Conservation (phyloP, 2,113 vertebrate species). For the Prolemur simus region DNA sequence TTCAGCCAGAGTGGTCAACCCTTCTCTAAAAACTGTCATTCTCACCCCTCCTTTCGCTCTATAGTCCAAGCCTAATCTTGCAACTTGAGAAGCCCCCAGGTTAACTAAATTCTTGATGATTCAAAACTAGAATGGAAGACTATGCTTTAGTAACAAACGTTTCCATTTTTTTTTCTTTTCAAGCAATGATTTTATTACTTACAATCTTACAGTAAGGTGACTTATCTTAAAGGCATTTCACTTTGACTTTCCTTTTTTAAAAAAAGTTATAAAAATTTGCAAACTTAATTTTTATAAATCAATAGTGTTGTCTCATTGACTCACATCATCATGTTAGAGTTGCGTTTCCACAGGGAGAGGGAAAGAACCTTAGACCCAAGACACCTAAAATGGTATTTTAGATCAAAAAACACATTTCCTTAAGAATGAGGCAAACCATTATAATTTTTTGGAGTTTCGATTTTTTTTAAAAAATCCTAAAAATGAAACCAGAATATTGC, state of each 20-base stretch:
- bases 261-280: background rate
- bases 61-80: background rate
- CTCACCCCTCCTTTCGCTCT: background rate
- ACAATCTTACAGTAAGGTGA: background rate
- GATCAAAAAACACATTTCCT: background rate
- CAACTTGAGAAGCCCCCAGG: background rate
- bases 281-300: background rate
- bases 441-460: background rate
- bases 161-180: background rate
- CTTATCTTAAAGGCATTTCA: background rate
- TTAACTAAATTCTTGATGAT: background rate
- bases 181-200: background rate
- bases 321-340: background rate
- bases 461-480: background rate
- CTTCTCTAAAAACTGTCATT: background rate
- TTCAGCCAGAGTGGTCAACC: background rate
- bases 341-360: background rate
- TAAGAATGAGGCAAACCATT: background rate
- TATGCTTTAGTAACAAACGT: background rate
- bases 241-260: slow-evolving; percentile 21
- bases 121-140: background rate
- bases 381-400: slow-evolving; percentile 7
- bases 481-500: background rate
- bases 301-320: background rate
- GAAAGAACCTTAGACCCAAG: background rate